Evolutionary conservation across 2,113 vertebrate genomes (phyloP).

Genomic region (Genyomyrus donnyi): DNA sequence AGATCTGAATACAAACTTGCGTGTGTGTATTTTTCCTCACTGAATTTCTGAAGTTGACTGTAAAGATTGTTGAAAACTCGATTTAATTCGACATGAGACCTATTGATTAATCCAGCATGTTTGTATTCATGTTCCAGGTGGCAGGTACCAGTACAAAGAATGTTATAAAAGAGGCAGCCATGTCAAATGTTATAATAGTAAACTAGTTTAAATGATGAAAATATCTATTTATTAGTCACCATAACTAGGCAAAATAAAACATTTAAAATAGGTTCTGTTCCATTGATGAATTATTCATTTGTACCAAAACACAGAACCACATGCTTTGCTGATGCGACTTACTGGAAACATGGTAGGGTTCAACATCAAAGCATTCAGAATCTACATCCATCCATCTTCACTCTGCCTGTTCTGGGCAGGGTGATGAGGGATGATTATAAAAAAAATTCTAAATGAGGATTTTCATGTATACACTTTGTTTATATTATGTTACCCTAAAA

Average conservation of each 20-base stretch:
- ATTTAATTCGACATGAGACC: background rate
- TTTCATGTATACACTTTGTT: background rate
- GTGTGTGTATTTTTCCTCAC: background rate
- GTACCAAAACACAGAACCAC: background rate
- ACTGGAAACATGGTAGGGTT: background rate
- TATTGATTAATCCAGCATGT: background rate
- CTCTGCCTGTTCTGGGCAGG: background rate
- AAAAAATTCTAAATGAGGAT: background rate
- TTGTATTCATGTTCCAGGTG: background rate
- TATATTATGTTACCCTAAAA: background rate
- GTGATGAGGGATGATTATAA: background rate
- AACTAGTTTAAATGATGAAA: background rate
- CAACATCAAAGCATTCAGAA: background rate
- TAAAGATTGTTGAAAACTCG: background rate
- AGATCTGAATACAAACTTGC: background rate
- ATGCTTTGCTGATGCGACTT: background rate
- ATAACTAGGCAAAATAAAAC: background rate
- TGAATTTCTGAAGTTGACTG: background rate
- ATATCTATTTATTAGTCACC: background rate
- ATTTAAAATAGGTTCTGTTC: background rate
- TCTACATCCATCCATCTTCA: background rate
- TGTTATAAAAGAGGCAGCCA: background rate
- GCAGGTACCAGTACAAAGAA: background rate
- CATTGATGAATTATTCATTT: background rate
- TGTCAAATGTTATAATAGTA: background rate